phyloP scores from a whole-genome alignment of 2,797 vertebrate genomes.

The Myotis findleyi region DNA sequence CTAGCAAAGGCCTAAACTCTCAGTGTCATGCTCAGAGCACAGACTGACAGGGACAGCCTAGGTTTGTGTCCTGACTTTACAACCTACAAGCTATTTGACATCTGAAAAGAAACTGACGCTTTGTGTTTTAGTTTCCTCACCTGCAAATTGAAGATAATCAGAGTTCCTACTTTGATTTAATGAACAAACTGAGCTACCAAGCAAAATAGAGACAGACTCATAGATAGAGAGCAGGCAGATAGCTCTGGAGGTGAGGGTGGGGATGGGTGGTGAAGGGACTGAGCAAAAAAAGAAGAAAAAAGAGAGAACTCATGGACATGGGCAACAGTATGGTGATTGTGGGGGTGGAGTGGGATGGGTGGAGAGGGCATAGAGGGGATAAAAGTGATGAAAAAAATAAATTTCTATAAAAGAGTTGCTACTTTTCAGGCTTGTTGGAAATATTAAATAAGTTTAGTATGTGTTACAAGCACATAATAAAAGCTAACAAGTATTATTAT shows the following conservation, averaged over 20 bases:
- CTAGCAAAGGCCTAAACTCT: background rate
- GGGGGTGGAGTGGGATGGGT: too few relatives aligned
- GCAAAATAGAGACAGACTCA: too few relatives aligned
- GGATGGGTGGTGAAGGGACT: too few relatives aligned
- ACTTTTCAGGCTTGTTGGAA: background rate
- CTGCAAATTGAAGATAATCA: background rate
- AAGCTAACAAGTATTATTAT: background rate
- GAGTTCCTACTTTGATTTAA: background rate
- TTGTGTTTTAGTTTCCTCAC: background rate
- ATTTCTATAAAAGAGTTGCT: too few relatives aligned
- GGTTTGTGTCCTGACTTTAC: background rate
- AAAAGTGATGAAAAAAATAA: too few relatives aligned
- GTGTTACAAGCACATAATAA: background rate
- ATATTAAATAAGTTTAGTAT: background rate
- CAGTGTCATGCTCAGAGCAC: background rate
- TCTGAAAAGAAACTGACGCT: background rate
- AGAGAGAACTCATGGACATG: too few relatives aligned
- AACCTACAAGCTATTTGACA: background rate
- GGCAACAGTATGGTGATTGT: too few relatives aligned
- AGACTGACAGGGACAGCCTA: background rate
- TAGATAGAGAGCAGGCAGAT: too few relatives aligned
- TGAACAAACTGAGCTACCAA: too few relatives aligned
- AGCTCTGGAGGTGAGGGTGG: too few relatives aligned
- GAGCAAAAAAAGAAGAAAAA: too few relatives aligned
- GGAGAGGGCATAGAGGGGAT: too few relatives aligned